Evolutionary conservation across 2,797 vertebrate genomes (phyloP).

Genomic region (Garrulus glandarius): DNA sequence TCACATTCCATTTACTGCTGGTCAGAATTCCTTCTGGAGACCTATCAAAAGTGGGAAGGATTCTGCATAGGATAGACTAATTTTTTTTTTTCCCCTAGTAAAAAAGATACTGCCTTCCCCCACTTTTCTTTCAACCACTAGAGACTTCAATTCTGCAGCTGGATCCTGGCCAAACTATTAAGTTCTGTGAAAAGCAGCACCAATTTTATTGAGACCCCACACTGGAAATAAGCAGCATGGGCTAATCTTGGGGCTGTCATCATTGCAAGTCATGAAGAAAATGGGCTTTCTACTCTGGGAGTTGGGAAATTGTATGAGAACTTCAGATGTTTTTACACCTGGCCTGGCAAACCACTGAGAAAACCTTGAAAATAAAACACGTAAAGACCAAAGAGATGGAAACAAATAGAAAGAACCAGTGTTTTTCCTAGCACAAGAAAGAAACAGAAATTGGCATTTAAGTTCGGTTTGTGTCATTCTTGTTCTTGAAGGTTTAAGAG

Average conservation of each 20-base stretch:
- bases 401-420: not conserved
- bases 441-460: not conserved
- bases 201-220: not conserved
- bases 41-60: not conserved
- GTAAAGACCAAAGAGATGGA: not conserved
- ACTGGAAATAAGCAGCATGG: not conserved
- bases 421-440: not conserved
- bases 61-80: not conserved
- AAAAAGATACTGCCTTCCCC: not conserved
- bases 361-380: not conserved
- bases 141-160: not conserved
- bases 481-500: not conserved
- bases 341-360: not conserved
- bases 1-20: not conserved
- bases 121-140: not conserved
- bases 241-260: not conserved
- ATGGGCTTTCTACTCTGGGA: not conserved
- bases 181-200: not conserved
- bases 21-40: not conserved
- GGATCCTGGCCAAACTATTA: not conserved
- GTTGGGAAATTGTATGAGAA: not conserved
- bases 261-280: not conserved
- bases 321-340: not conserved
- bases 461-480: not conserved
- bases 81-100: fast-evolving